A percentile compares a stretch with the other conserved stretches of the same genome.
These are phyloP conservation scores for Amblyopsis hoosieri DNA, from an alignment of 2,797 vertebrate genomes.

Conservation along the genomic window DNA sequence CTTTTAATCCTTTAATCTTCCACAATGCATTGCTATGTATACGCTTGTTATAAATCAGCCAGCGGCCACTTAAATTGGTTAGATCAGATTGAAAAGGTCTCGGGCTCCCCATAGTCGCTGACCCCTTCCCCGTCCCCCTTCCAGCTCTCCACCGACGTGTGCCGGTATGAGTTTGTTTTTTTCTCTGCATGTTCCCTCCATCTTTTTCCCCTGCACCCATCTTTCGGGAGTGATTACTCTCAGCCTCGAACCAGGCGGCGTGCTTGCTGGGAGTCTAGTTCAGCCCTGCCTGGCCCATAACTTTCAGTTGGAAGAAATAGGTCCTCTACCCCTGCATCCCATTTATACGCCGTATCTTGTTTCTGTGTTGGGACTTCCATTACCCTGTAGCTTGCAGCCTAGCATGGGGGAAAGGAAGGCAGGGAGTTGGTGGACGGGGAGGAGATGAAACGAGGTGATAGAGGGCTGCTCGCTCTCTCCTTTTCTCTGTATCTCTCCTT, in stretches of 20 bases:
- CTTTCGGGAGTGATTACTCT: conserved; percentile 69
- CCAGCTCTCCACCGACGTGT: conserved; percentile 7
- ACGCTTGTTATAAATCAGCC: conserved; percentile 25
- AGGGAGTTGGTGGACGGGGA: conserved; percentile 19
- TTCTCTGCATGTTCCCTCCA: conserved; percentile 13
- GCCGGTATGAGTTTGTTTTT: conserved; percentile 10
- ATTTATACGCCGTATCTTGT: conserved; percentile 76
- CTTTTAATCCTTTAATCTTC: conserved; percentile 24
- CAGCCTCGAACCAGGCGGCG: conserved; percentile 48
- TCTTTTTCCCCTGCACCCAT: conserved; percentile 5
- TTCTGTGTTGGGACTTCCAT: conserved; percentile 68
- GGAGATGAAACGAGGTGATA: conserved; percentile 66
- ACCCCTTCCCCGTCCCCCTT: not conserved
- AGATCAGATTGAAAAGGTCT: conserved; percentile 31
- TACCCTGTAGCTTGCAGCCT: conserved; percentile 67
- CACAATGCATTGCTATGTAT: conserved; percentile 12
- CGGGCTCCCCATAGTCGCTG: conserved; percentile 11
- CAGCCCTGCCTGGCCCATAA: conserved; percentile 60
- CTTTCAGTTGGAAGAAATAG: conserved; percentile 69
- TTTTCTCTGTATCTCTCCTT: conserved; percentile 4
- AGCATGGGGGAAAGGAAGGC: conserved; percentile 35
- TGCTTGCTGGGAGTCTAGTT: conserved; percentile 66
- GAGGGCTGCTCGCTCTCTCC: conserved; percentile 29
- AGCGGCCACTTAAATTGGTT: conserved; percentile 18
- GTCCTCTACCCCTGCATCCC: conserved; percentile 66